phyloP scores from a whole-genome alignment of 2,797 vertebrate genomes.

The Arrhamphus sclerolepis region DNA sequence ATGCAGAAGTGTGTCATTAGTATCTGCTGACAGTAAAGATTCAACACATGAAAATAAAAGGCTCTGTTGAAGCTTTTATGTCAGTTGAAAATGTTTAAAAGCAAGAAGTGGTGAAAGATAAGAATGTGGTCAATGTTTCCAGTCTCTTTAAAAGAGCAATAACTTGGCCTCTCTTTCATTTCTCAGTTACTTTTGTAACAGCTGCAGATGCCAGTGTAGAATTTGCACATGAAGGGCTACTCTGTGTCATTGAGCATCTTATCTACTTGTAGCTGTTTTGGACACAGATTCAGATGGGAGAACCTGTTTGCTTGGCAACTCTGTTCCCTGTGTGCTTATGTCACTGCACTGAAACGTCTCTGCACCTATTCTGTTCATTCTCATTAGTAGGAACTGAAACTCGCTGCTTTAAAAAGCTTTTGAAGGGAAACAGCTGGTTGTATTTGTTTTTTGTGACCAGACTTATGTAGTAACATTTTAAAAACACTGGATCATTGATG shows the following conservation, averaged over 20 bases:
- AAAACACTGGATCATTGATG: slow-evolving; percentile 1
- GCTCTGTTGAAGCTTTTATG: too few species aligned
- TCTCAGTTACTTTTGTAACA: neutral
- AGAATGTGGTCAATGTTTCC: too few species aligned
- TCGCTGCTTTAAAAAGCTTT: slow-evolving; percentile 5
- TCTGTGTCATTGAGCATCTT: too few species aligned
- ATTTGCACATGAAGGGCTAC: slow-evolving; percentile 12
- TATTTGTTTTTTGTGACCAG: too few species aligned
- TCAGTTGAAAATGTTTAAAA: too few species aligned
- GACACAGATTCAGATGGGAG: neutral
- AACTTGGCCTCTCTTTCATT: neutral
- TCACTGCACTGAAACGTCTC: slow-evolving; percentile 22
- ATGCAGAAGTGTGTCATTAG: too few species aligned
- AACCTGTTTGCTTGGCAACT: slow-evolving; percentile 21
- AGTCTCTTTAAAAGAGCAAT: too few species aligned
- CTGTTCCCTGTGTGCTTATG: slow-evolving; percentile 26
- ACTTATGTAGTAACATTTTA: neutral
- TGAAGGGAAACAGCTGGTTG: too few species aligned
- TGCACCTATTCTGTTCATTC: slow-evolving; percentile 6
- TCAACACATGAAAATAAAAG: too few species aligned
- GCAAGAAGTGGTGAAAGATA: too few species aligned
- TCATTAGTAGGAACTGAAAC: slow-evolving; percentile 26
- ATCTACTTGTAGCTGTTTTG: too few species aligned
- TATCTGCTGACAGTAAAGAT: too few species aligned
- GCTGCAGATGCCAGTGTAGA: neutral